A percentile compares a stretch with the other conserved stretches of the same genome.
phyloP scores from a whole-genome alignment of 2,888 invertebrate genomes.

The Auanema sp. region DNA sequence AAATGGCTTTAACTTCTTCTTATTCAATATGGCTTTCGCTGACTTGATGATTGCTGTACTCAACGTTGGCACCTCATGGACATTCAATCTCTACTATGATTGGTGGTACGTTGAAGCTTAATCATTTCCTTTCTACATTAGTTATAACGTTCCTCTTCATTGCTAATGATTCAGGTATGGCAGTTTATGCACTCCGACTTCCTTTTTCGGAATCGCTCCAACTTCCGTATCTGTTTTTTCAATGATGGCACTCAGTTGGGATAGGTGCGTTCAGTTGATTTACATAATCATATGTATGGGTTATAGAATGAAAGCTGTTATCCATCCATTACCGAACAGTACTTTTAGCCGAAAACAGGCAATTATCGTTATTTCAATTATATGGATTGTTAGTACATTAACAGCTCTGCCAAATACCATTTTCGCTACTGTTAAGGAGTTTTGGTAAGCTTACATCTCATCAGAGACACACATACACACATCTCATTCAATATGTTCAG shows the following conservation, averaged over 20 bases:
- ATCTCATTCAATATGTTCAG: too few species aligned
- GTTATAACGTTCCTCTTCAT: not conserved
- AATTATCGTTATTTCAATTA: conserved; percentile 37
- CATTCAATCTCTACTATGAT: conserved; percentile 53
- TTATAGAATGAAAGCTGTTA: conserved; percentile 49
- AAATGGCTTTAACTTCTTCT: conserved; percentile 55
- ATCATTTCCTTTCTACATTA: not conserved
- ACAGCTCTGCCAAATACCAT: conserved; percentile 47
- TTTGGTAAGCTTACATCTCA: too few species aligned
- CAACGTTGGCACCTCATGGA: conserved; percentile 57
- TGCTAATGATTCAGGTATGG: conserved; percentile 32
- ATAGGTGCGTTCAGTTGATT: conserved; percentile 26
- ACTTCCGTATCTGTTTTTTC: conserved; percentile 54
- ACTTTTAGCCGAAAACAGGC: conserved; percentile 42
- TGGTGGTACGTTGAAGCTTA: conserved; percentile 43
- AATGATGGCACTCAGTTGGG: conserved; percentile 57
- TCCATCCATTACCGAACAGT: conserved; percentile 49
- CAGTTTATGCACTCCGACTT: conserved; percentile 48
- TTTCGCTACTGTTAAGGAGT: conserved; percentile 28
- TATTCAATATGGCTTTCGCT: conserved; percentile 59
- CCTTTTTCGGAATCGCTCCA: conserved; percentile 57
- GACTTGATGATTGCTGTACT: conserved; percentile 56
- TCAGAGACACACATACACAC: too few species aligned
- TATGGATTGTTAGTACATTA: conserved; percentile 52
- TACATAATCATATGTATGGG: not conserved